These are phyloP conservation scores for Leptinotarsa peninsularis DNA, from an alignment of 2,888 invertebrate species.

Conservation along the genomic window DNA sequence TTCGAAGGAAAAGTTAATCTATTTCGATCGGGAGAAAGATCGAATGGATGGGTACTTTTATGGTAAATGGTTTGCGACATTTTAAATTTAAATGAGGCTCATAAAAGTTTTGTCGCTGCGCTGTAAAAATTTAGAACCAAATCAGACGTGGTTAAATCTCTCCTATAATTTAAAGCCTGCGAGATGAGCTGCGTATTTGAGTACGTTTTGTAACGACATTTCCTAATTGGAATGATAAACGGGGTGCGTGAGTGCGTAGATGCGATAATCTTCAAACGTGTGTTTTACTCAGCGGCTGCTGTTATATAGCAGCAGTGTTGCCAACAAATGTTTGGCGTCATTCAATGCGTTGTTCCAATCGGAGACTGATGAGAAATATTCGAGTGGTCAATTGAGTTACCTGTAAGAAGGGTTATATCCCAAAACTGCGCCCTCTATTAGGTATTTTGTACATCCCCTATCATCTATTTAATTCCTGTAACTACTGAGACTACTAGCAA, in stretches of 20 bases:
- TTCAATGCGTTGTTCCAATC: background rate
- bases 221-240: constrained; percentile 59
- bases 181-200: constrained; percentile 41
- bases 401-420: no score
- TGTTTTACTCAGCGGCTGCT: constrained; percentile 41
- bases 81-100: constrained; percentile 59
- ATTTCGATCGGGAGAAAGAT: constrained; percentile 43
- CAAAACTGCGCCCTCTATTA: no score
- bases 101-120: constrained; percentile 56
- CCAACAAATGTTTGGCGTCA: background rate
- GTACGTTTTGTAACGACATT: constrained; percentile 41
- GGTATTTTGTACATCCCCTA: no score
- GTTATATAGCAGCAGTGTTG: constrained; percentile 4
- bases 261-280: constrained; percentile 47
- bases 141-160: constrained; percentile 40
- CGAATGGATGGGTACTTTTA: constrained; percentile 48
- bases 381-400: no score
- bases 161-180: constrained; percentile 42
- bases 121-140: constrained; percentile 46
- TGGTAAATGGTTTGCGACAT: constrained; percentile 49
- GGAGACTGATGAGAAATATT: background rate
- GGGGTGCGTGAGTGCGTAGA: constrained; percentile 44
- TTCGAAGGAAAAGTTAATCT: constrained; percentile 38
- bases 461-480: no score
- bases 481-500: no score